Percentiles rank a stretch among this genome's conserved stretches.
phyloP scores from a whole-genome alignment of 2,797 vertebrate genomes.

The Triplophysa bombifrons region DNA sequence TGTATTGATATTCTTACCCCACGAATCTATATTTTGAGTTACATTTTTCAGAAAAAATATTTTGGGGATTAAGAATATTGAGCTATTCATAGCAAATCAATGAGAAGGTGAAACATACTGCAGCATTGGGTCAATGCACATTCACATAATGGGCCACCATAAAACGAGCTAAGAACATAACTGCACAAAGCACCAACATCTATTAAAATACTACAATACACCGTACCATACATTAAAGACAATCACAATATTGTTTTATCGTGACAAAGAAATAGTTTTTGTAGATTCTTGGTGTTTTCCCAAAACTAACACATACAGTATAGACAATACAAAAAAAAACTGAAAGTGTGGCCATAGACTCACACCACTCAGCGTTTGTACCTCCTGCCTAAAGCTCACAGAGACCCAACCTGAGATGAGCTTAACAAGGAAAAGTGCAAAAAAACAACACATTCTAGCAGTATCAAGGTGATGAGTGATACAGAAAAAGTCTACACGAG shows the following conservation, averaged over 20 bases:
- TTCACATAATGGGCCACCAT: background rate
- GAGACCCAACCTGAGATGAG: conserved; percentile 1
- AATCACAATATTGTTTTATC: background rate
- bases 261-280: background rate
- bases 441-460: conserved; percentile 15
- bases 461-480: conserved; percentile 21
- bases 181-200: background rate
- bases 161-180: background rate
- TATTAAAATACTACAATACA: background rate
- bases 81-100: background rate
- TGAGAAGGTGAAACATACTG: background rate
- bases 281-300: background rate
- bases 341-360: background rate
- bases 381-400: conserved; percentile 3
- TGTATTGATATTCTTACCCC: background rate
- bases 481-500: conserved; percentile 1
- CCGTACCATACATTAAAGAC: background rate
- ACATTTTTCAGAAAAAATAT: background rate
- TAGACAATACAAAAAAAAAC: conserved; percentile 18
- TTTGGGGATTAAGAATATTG: background rate
- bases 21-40: background rate
- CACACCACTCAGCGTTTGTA: conserved; percentile 6
- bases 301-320: background rate
- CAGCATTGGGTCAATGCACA: background rate
- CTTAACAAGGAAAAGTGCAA: conserved; percentile 21